phyloP scores from a whole-genome alignment of 2,888 invertebrate species.

The Pammene fasciana region DNA sequence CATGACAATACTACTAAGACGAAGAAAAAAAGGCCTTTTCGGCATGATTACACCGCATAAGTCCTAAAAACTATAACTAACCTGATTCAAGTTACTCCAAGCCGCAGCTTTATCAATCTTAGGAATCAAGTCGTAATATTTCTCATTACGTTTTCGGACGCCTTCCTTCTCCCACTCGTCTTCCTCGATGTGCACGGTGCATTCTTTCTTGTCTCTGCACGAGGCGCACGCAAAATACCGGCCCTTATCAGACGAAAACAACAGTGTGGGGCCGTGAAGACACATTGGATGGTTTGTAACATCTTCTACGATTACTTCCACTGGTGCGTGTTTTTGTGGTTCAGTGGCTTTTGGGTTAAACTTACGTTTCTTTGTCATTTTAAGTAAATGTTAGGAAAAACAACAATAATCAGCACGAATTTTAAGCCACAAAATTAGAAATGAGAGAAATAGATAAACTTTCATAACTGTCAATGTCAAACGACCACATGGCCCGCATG shows the following conservation, averaged over 20 bases:
- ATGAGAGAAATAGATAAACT: no score
- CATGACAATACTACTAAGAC: no score
- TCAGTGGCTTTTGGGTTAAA: slow-evolving; percentile 51
- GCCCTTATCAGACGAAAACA: slow-evolving; percentile 85
- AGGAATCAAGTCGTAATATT: slow-evolving; percentile 73
- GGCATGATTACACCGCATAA: no score
- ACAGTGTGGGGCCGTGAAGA: slow-evolving; percentile 89
- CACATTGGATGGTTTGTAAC: slow-evolving; percentile 87
- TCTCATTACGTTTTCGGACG: slow-evolving; percentile 72
- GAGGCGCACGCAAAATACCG: slow-evolving; percentile 93
- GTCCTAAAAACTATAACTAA: slow-evolving; percentile 51
- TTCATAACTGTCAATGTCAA: neutral
- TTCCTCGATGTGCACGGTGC: slow-evolving; percentile 86
- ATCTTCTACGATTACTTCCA: slow-evolving; percentile 83
- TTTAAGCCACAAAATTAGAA: neutral
- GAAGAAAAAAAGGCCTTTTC: no score
- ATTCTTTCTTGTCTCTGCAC: slow-evolving; percentile 90
- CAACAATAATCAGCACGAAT: neutral
- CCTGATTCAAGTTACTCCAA: slow-evolving; percentile 80
- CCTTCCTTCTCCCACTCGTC: slow-evolving; percentile 80
- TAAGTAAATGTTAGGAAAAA: slow-evolving; percentile 9
- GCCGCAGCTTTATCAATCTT: slow-evolving; percentile 80
- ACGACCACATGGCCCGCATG: slow-evolving; percentile 2
- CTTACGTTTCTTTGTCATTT: slow-evolving; percentile 72
- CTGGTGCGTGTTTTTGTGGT: slow-evolving; percentile 56